Base-by-base conservation (phyloP, 2,888 invertebrate genomes). In the Ophion ellenae region DNA sequence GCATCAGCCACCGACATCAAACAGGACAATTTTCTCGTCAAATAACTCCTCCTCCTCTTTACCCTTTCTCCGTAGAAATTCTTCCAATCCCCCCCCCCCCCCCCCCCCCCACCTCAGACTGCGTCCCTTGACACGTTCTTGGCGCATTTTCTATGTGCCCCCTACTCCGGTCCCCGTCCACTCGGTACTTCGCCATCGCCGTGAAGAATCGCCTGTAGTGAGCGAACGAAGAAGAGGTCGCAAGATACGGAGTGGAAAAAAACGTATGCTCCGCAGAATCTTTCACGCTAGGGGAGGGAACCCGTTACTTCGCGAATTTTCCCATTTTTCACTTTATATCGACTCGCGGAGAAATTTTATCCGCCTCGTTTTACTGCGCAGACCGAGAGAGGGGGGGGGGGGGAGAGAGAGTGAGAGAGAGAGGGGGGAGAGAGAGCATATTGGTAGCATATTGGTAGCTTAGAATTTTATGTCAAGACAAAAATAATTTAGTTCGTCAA, bases 1-100 rank as follows among this genome's bases (percentile, higher is more conserved):
- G 88, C 90, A 89, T 90, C 91, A 90, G 83, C 87, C 89, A 86
- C 81, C 87, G 88, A 90, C 91, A 90, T 91, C 90, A 91, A 92
- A 92, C 90, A 89, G 88, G 88, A 91, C 90, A 90, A 92, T 92
- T 92, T 91, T 90, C 89, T 90, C 90, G 88, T 88, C 90, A 89
- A 91, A 91, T 89, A 91, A 91, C 87, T 87, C 83, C 73, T 80
- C 66, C 82, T 11, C 78, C 64, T 64, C 70, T 76, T 75, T 79
- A 57, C 66, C 76, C 63, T 74, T 80, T 79, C 78, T 71, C 69
- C 61, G 24, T 82, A 63, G 47, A 71, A 71, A 71, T 71, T 59
- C 57, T 10, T 36, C 20, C 59, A 32, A 20, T 11, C 61, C 24
- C 47, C n/a, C 4, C 69, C 45, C 28, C 20, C 17, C 71, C 20